Evolutionary conservation across 2,888 invertebrate genomes (phyloP).

Genomic region (Drosophila subsilvestris): DNA sequence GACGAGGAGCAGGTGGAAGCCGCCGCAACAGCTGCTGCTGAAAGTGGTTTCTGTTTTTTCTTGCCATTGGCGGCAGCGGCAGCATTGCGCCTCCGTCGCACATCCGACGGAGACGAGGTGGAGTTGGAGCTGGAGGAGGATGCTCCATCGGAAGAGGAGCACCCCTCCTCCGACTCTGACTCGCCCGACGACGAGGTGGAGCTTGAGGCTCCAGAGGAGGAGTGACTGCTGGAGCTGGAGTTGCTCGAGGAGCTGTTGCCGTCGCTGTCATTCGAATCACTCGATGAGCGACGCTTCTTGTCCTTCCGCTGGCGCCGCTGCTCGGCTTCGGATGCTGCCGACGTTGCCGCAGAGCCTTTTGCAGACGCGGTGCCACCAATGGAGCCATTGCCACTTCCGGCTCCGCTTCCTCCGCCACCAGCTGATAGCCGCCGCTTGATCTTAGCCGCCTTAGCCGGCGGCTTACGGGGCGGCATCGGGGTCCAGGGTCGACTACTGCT

Average conservation of each 20-base stretch:
- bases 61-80: conserved; percentile 58
- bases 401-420: not conserved
- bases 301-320: not conserved
- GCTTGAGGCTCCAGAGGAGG: conserved; percentile 43
- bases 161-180: conserved; percentile 17
- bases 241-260: conserved; percentile 24
- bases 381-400: not conserved
- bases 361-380: not conserved
- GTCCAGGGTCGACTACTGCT: conserved; percentile 66
- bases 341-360: conserved; percentile 2
- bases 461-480: conserved; percentile 69
- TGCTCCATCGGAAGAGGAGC: not conserved
- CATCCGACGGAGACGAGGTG: conserved; percentile 10
- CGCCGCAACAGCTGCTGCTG: conserved; percentile 18
- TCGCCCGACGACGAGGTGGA: conserved; percentile 48
- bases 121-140: conserved; percentile 41
- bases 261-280: conserved; percentile 48
- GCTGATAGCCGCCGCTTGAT: conserved; percentile 40
- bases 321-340: conserved; percentile 5
- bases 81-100: conserved; percentile 16
- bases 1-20: conserved; percentile 41
- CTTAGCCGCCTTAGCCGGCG: conserved; percentile 52
- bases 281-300: conserved; percentile 49
- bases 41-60: conserved; percentile 27
- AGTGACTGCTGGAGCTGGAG: conserved; percentile 57